Conservation (phyloP, 23 tunicate genomes). For the Botrylloides violaceus region DNA sequence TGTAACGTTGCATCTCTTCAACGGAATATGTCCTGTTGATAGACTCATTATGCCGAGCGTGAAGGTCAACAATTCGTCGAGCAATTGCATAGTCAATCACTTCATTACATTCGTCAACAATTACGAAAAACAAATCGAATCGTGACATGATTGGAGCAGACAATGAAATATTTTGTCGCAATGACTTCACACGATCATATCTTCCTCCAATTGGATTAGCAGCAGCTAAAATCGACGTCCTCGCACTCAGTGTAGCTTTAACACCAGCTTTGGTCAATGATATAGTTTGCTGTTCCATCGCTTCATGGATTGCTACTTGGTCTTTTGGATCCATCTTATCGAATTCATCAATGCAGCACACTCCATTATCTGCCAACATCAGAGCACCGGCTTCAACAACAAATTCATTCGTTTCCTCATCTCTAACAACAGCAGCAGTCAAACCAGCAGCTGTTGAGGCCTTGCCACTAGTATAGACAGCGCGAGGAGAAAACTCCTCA, state of each 20-base stretch:
- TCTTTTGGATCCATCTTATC: conserved; percentile 96
- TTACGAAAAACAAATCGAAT: conserved; percentile 90
- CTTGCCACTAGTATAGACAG: conserved; percentile 94
- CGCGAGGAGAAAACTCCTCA: conserved; percentile 86
- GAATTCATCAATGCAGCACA: conserved; percentile 99
- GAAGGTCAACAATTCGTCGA: conserved; percentile 82
- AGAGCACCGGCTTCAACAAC: conserved; percentile 98
- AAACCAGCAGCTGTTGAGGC: conserved; percentile 98
- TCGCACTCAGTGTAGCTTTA: conserved; percentile 92
- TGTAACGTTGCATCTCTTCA: conserved; percentile 88
- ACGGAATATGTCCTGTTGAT: conserved; percentile 51
- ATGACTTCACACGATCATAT: conserved; percentile 88
- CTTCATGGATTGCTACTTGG: conserved; percentile 99
- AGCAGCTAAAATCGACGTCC: conserved; percentile 97
- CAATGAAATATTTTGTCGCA: conserved; percentile 88
- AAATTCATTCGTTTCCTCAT: conserved; percentile 93
- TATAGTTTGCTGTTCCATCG: conserved; percentile 99
- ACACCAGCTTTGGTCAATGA: conserved; percentile 99
- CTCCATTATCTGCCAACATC: conserved; percentile 98
- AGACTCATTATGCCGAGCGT: conserved; percentile 61
- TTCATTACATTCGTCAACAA: conserved; percentile 98
- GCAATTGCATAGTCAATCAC: conserved; percentile 96
- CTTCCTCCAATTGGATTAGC: conserved; percentile 99
- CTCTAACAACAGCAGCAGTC: conserved; percentile 95
- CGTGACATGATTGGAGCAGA: conserved; percentile 99